These are phyloP conservation scores for Hippocampus barbouri DNA, from an alignment of 2,113 vertebrate species.

Conservation along the genomic window DNA sequence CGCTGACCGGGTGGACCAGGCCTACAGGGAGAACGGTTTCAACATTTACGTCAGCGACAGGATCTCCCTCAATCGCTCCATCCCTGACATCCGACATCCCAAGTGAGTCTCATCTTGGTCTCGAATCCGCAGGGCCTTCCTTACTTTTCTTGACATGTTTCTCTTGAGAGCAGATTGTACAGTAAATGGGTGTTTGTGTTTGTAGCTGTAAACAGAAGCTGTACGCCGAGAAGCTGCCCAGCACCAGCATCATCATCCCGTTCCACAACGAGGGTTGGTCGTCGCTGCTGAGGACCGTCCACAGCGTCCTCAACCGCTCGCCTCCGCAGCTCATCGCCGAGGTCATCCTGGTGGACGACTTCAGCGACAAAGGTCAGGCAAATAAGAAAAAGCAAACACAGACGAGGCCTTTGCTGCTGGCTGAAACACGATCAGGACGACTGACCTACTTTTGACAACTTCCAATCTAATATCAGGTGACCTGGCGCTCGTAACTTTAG, in stretches of 20 bases:
- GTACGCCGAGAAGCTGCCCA: constrained; percentile 86
- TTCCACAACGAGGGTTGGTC: constrained; percentile 95
- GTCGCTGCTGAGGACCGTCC: constrained; percentile 84
- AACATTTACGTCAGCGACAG: constrained; percentile 97
- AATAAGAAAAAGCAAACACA: no score
- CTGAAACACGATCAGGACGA: no score
- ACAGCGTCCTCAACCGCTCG: constrained; percentile 88
- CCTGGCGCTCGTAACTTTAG: neutral
- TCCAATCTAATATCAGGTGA: neutral
- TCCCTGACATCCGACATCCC: constrained; percentile 91
- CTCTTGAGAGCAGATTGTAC: neutral
- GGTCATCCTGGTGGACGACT: constrained; percentile 92
- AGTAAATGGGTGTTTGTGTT: neutral
- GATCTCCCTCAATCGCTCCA: constrained; percentile 93
- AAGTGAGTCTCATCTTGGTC: constrained; percentile 77
- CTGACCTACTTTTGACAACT: no score
- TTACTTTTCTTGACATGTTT: neutral
- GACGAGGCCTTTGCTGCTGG: no score
- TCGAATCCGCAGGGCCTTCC: neutral
- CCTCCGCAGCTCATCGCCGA: constrained; percentile 84
- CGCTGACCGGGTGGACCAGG: constrained; percentile 86
- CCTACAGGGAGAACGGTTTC: constrained; percentile 96
- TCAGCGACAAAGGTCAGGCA: constrained; percentile 77
- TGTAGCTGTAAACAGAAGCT: constrained; percentile 79
- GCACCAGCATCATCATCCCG: constrained; percentile 78